Conservation (phyloP, 2,113 vertebrate species). For the Chloropsis cyanopogon region DNA sequence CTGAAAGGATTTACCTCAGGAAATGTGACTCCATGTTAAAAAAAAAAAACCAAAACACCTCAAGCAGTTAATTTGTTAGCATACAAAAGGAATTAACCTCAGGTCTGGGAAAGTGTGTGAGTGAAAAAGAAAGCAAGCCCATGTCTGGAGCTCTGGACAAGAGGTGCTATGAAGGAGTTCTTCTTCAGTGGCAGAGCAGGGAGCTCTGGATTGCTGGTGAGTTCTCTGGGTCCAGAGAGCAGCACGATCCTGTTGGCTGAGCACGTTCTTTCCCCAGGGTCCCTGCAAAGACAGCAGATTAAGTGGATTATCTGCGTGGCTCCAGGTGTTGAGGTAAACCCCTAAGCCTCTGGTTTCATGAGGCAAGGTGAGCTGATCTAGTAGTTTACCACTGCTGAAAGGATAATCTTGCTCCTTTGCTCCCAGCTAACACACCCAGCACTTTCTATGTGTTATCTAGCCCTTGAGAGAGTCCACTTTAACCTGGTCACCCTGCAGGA, state of each 20-base stretch:
- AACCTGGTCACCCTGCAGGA: background rate
- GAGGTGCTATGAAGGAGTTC: background rate
- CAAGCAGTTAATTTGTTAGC: background rate
- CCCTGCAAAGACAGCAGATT: fast-evolving
- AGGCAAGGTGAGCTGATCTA: background rate
- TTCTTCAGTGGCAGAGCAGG: background rate
- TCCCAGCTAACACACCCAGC: background rate
- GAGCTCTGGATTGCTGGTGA: background rate
- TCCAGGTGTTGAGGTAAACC: background rate
- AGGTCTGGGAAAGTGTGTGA: background rate
- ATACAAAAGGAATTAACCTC: background rate
- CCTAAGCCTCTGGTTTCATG: background rate
- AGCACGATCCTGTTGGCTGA: background rate
- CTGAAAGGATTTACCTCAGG: background rate
- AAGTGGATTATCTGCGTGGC: background rate
- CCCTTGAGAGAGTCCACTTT: background rate
- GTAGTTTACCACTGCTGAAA: background rate
- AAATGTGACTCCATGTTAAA: background rate
- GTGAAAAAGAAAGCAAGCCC: background rate
- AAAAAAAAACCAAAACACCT: background rate
- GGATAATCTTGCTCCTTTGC: background rate
- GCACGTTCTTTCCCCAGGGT: background rate
- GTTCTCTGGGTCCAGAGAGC: background rate
- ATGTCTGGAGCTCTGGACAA: background rate
- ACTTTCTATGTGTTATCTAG: background rate